Evolutionary conservation across 2,888 invertebrate species (phyloP), one percentile per base, ranked within the genome.

Genomic region (Lomographa bimaculata): DNA sequence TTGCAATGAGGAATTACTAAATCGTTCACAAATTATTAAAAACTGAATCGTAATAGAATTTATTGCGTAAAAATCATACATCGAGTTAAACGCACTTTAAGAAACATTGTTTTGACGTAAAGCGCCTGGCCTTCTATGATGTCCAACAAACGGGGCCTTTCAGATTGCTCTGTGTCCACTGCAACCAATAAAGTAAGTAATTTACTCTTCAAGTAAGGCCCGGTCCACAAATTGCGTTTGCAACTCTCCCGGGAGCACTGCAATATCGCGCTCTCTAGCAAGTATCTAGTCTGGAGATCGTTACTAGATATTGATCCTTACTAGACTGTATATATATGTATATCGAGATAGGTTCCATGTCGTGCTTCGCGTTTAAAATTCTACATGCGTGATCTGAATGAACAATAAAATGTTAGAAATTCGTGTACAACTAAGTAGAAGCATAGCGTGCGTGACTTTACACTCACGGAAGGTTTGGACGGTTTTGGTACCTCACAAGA

Each of bases 171-270:
- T 50, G 49, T 59, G 61, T 66, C 64, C 70, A 65, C 48, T 57
- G 69, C 68, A 71, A 52, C 61, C 71, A 69, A 75, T 70, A 71
- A 78, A 79, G 69, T 79, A 78, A 79, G 69, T 79, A 79, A 81
- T 81, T 80, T 77, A 72, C 71, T 75, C 71, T 68, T 56, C 69
- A 67, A 80, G 72, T 71, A 70, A 63, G 63, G 65, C 52, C 57
- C 53, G 63, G 65, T 52, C 57, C 53, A 77, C 72, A 83, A 84
- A 82, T 84, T 81, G 78, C 68, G 67, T 84, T 82, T 76, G 69
- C 67, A 72, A 73, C 74, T 78, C 69, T 65, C 71, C 62, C 63
- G 54, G 61, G 68, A 68, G 67, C 60, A 58, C 56, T 63, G 63
- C 65, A 71, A 71, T 73, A 75, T 70, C 62, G 54, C 53, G 54